Evolutionary conservation across 2,797 vertebrate genomes (phyloP).

Genomic region (Discoglossus pictus): DNA sequence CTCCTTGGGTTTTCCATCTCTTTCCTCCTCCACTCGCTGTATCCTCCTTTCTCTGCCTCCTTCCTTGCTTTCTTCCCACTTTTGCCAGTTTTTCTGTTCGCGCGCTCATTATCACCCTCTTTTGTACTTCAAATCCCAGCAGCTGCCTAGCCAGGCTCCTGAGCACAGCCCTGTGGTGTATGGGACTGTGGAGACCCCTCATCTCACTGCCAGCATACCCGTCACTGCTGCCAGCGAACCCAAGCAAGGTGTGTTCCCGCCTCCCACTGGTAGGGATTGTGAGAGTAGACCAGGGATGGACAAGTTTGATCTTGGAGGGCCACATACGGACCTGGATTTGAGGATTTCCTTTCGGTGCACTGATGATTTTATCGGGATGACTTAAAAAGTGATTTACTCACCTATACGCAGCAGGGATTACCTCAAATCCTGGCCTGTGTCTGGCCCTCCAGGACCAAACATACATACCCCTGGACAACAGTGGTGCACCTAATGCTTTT

Average conservation of each 20-base stretch:
- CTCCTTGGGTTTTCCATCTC: conserved; percentile 21
- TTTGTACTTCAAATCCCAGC: conserved; percentile 90
- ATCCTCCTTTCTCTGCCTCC: conserved; percentile 1
- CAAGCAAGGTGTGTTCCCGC: conserved; percentile 79
- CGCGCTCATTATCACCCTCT: conserved; percentile 88
- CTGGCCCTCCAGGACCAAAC: too few relatives aligned
- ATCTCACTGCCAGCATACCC: conserved; percentile 63
- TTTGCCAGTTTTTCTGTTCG: conserved; percentile 76
- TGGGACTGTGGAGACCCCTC: conserved; percentile 72
- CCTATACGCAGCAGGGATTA: too few relatives aligned
- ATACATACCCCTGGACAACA: too few relatives aligned
- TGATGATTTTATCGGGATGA: too few relatives aligned
- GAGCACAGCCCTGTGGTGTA: conserved; percentile 72
- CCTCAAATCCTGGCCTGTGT: too few relatives aligned
- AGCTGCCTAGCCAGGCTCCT: conserved; percentile 81
- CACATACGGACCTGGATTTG: too few relatives aligned
- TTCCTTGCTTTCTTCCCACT: conserved; percentile 62
- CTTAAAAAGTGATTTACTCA: too few relatives aligned
- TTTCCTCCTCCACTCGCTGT: conserved; percentile 30
- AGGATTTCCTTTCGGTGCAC: too few relatives aligned
- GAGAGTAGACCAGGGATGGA: too few relatives aligned
- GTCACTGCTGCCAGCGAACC: conserved; percentile 65
- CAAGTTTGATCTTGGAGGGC: too few relatives aligned
- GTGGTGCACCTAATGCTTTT: too few relatives aligned
- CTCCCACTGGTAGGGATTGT: too few relatives aligned